Evolutionary conservation across 1,140 invertebrate species (phyloP), one percentile per base, ranked within the genome.

Genomic region (Nasonia giraulti): DNA sequence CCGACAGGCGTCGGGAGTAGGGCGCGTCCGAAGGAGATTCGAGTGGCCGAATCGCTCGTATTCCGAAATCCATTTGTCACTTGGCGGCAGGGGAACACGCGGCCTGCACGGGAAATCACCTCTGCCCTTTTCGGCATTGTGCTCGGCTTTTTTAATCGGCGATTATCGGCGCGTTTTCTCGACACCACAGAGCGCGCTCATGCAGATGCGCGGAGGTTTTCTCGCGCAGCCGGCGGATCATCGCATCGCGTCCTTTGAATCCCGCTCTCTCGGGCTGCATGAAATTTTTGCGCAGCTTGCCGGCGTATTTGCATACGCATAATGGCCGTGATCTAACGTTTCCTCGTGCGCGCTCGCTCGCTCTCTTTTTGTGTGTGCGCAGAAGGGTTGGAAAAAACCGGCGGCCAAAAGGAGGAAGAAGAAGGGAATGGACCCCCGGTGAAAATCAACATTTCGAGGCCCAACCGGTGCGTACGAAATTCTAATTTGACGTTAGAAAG

Each of bases 31-130:
- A 27, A 27, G 81, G 87, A 85, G 81, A 88, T 91, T 90, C 88
- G 87, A 90, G 87, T 90, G 87, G 86, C 83, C 83, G 71, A 86
- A 86, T 88, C 87, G 88, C 85, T 88, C 87, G 82, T 55, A 81
- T 90, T 89, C 82, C 86, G 75, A 90, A 89, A 92, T 90, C 90
- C 91, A 92, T 92, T 93, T 93, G 91, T 93, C 92, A 93, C 83
- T 91, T 85, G 87, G 75, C 71, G 75, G 31, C 27, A 73, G 50
- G 68, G 47, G 37, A 31, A 6, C 4, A 23, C 55, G 0, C 11
- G 20, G 10, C 50, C 44, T 31, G 20, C 55, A 78, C 71, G 82
- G 75, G 82, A 83, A 83, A 83, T 83, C 73, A 27, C 44, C 68
- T 20, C 33, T 37, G 20, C 20, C 10, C 37, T 37, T 66, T 27